Evolutionary conservation across 35 echinoderm and acorn worm species (phyloP).

Genomic region (Lytechinus variegatus): DNA sequence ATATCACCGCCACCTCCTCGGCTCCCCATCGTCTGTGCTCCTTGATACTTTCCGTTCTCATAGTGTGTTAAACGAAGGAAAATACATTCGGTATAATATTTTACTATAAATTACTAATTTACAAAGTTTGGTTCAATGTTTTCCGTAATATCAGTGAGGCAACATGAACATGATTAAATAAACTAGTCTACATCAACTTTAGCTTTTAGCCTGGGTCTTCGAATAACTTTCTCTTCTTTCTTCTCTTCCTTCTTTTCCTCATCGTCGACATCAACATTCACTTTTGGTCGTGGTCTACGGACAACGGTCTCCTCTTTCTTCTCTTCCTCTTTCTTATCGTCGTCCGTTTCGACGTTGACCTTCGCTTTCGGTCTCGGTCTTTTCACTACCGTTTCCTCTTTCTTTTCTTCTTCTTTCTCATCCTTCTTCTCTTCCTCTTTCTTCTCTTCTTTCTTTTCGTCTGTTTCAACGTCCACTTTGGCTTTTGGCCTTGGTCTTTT

Average conservation of each 20-base stretch:
- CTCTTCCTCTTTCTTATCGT: slow-evolving; percentile 34
- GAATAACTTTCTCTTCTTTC: slow-evolving; percentile 17
- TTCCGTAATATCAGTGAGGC: not conserved
- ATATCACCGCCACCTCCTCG: not conserved
- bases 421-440: not conserved
- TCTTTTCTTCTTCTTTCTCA: slow-evolving; percentile 12
- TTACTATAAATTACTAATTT: not conserved
- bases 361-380: slow-evolving; percentile 25
- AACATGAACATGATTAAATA: not conserved
- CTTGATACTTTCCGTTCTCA: not conserved
- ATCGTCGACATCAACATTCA: not conserved
- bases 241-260: slow-evolving; percentile 1
- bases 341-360: slow-evolving; percentile 1
- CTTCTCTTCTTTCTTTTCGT: not conserved
- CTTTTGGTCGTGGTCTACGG: slow-evolving; percentile 26
- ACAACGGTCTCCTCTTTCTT: slow-evolving; percentile 28
- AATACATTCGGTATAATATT: not conserved
- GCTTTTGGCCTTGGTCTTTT: slow-evolving; percentile 18
- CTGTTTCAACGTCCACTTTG: not conserved
- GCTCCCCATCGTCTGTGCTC: not conserved
- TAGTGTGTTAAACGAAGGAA: not conserved
- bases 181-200: slow-evolving; percentile 16
- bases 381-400: slow-evolving; percentile 13
- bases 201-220: not conserved
- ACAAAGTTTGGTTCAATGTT: not conserved